Evolutionary conservation across 2,113 vertebrate species (phyloP).

Genomic region (Sinocyclocheilus anophthalmus): DNA sequence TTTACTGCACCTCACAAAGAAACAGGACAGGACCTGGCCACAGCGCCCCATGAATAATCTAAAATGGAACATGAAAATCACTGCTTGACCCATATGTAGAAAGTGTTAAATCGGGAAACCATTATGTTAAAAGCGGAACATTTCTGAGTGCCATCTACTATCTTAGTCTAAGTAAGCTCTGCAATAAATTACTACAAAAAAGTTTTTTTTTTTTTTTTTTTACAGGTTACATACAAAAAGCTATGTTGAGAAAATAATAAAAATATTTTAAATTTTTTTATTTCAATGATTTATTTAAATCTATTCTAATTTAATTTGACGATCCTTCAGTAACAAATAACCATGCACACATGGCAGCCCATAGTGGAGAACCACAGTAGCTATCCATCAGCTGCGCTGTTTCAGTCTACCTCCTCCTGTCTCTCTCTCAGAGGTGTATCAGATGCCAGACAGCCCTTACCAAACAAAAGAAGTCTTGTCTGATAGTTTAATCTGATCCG

Average conservation of each 20-base stretch:
- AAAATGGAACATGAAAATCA: constrained; percentile 20
- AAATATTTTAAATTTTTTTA: background rate
- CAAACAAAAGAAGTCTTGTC: constrained; percentile 62
- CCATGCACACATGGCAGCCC: background rate
- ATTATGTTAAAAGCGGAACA: background rate
- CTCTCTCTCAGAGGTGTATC: constrained; percentile 66
- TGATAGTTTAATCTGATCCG: constrained; percentile 41
- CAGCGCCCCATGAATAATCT: background rate
- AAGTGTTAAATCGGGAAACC: background rate
- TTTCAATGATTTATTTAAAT: background rate
- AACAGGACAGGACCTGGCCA: constrained; percentile 65
- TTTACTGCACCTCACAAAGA: constrained; percentile 55
- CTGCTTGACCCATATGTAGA: background rate
- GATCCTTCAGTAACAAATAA: background rate
- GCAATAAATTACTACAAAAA: background rate
- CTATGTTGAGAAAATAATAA: background rate
- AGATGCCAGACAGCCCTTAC: constrained; percentile 53
- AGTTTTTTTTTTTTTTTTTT: background rate
- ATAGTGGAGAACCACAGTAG: background rate
- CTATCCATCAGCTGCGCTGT: constrained; percentile 64
- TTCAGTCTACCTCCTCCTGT: constrained; percentile 58
- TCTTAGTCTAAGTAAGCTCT: background rate
- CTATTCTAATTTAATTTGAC: background rate
- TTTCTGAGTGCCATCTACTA: background rate
- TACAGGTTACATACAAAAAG: background rate